Percentiles rank a stretch among this genome's conserved stretches.
Evolutionary conservation across 2,113 vertebrate species (phyloP).

Genomic region (Eulemur rufifrons): DNA sequence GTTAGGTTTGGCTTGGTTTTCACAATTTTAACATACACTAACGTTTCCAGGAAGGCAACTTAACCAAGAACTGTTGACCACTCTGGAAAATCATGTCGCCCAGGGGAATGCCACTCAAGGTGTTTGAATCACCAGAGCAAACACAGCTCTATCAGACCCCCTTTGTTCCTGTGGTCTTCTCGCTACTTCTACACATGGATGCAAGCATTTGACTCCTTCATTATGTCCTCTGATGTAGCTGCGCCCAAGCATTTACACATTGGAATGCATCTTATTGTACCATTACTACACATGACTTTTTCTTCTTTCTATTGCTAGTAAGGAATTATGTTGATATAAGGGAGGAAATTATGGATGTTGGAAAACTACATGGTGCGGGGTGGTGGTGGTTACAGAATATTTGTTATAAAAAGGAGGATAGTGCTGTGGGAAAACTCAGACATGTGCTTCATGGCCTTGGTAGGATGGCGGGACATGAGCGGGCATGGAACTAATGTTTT

Average conservation of each 20-base stretch:
- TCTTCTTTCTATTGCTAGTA: background rate
- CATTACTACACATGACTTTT: background rate
- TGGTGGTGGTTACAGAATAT: background rate
- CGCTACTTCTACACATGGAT: background rate
- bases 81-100: background rate
- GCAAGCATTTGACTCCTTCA: background rate
- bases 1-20: background rate
- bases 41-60: background rate
- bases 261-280: background rate
- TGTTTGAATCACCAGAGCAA: background rate
- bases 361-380: background rate
- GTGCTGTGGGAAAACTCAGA: background rate
- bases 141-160: background rate
- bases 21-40: background rate
- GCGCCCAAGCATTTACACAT: background rate
- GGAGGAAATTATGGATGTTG: background rate
- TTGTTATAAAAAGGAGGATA: background rate
- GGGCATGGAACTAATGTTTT: rapidly evolving
- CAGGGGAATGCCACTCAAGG: background rate
- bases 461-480: background rate
- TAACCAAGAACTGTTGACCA: background rate
- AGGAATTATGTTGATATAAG: background rate
- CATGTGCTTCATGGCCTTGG: rapidly evolving
- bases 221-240: background rate
- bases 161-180: background rate